phyloP scores from a whole-genome alignment of 64 coral and sea anemone genomes.

The Pocillopora verrucosa region DNA sequence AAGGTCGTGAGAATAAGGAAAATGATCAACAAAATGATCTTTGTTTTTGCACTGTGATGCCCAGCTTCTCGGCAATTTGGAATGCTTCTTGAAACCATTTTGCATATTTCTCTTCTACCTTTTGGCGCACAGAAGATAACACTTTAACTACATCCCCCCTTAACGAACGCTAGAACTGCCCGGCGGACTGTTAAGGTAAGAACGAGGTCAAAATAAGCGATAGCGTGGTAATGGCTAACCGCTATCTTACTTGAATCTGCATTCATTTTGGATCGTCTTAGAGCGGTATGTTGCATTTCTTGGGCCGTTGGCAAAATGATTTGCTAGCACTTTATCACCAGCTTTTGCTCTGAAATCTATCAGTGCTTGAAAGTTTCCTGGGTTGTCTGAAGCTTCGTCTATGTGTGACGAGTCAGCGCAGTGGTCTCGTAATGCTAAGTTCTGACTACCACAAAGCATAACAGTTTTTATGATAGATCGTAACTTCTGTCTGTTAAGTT shows the following conservation, averaged over 20 bases:
- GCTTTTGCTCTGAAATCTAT: slow-evolving; percentile 74
- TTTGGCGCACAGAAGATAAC: slow-evolving; percentile 76
- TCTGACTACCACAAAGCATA: slow-evolving; percentile 80
- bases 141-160: slow-evolving; percentile 44
- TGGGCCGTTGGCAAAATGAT: slow-evolving; percentile 69
- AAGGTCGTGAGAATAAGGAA: too few relatives aligned
- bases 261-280: slow-evolving; percentile 79
- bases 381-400: slow-evolving; percentile 75
- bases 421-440: slow-evolving; percentile 67
- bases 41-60: slow-evolving; percentile 58
- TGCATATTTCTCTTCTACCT: slow-evolving; percentile 72
- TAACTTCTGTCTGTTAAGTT: slow-evolving; percentile 81
- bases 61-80: slow-evolving; percentile 75
- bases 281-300: slow-evolving; percentile 76
- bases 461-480: slow-evolving; percentile 78
- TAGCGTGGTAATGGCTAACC: slow-evolving; percentile 74
- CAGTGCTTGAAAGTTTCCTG: slow-evolving; percentile 84
- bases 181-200: slow-evolving; percentile 77
- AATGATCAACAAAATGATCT: too few relatives aligned
- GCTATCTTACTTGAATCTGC: slow-evolving; percentile 79
- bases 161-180: too few relatives aligned
- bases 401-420: slow-evolving; percentile 72
- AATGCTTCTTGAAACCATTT: slow-evolving; percentile 82
- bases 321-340: slow-evolving; percentile 70
- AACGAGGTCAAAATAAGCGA: slow-evolving; percentile 73